phyloP scores from a whole-genome alignment of 2,797 vertebrate genomes.

The Prunella strophiata region DNA sequence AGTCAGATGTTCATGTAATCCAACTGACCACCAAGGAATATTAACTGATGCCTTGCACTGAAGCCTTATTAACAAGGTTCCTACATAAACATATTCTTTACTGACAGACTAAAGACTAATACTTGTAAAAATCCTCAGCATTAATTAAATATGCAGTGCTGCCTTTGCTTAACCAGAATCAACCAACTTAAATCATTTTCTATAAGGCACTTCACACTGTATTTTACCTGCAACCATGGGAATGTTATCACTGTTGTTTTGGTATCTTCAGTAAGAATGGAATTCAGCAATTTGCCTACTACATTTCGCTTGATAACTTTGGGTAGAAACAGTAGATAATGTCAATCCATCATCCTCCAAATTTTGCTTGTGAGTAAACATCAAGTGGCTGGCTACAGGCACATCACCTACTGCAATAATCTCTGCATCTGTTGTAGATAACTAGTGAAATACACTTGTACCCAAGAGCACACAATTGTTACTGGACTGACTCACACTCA shows the following conservation, averaged over 20 bases:
- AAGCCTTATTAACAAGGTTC: neutral
- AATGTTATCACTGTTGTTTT: neutral
- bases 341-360: neutral
- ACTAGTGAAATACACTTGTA: neutral
- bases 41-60: neutral
- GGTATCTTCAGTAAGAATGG: neutral
- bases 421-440: neutral
- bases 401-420: neutral
- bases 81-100: neutral
- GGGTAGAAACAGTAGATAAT: neutral
- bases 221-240: neutral
- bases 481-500: neutral
- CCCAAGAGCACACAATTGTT: neutral
- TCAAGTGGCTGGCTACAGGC: neutral
- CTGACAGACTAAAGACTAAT: neutral
- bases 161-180: neutral
- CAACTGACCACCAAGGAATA: neutral
- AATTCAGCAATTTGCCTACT: neutral
- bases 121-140: neutral
- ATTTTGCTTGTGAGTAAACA: neutral
- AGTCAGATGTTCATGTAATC: neutral
- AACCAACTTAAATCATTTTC: neutral
- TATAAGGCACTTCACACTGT: neutral
- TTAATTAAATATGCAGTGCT: neutral
- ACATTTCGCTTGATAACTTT: neutral